A percentile compares a stretch with the other conserved stretches of the same genome.
These are phyloP conservation scores for Pangasius larnaudii DNA, from an alignment of 2,797 vertebrate genomes.

Conservation along the genomic window DNA sequence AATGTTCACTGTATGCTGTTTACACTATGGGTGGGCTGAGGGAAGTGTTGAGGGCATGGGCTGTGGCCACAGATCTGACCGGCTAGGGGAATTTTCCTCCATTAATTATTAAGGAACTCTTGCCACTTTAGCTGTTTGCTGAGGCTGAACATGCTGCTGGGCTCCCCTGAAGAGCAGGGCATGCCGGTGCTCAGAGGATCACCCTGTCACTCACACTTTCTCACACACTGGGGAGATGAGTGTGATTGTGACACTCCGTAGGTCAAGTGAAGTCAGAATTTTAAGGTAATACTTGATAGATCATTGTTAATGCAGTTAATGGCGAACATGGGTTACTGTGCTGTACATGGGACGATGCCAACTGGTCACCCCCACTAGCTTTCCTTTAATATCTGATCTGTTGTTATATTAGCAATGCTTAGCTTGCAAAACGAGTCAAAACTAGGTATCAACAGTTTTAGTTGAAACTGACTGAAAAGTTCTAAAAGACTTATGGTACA, in stretches of 20 bases:
- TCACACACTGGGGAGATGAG: slow-evolving; percentile 60
- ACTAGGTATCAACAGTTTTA: not conserved
- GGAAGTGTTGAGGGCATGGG: slow-evolving; percentile 30
- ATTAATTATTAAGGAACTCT: slow-evolving; percentile 78
- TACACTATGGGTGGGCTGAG: slow-evolving; percentile 22
- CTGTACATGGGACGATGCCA: not conserved
- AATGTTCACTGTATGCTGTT: slow-evolving; percentile 18
- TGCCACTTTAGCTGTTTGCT: slow-evolving; percentile 74
- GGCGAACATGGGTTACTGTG: not conserved
- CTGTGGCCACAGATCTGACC: not conserved
- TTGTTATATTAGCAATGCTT: not conserved
- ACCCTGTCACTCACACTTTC: slow-evolving; percentile 52
- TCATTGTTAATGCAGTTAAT: not conserved
- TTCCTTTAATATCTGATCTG: not conserved
- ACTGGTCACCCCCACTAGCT: too few relatives aligned
- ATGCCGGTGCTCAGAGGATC: slow-evolving; percentile 63
- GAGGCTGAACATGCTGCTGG: slow-evolving; percentile 71
- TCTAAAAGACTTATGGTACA: not conserved
- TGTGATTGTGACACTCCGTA: slow-evolving; percentile 47
- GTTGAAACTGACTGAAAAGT: not conserved
- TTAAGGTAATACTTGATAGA: not conserved
- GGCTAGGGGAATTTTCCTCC: slow-evolving; percentile 56
- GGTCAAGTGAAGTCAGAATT: slow-evolving; percentile 27
- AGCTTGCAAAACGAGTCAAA: not conserved
- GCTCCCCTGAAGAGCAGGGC: slow-evolving; percentile 63